Evolutionary conservation across 1,140 invertebrate genomes (phyloP).

Genomic region (Cherax destructor): DNA sequence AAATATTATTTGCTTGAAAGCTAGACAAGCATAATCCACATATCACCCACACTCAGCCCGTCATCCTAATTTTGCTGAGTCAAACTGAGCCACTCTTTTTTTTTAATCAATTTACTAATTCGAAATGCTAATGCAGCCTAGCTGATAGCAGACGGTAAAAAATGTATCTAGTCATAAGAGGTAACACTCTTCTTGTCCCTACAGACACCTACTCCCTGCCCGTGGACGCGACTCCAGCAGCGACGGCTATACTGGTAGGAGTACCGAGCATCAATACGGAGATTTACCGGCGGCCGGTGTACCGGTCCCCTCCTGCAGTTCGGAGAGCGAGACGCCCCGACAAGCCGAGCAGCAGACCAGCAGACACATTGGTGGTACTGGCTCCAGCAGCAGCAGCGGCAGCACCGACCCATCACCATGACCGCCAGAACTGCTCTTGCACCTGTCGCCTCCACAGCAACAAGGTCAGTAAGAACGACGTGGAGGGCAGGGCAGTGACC

Average conservation of each 20-base stretch:
- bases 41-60: no score
- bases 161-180: no score
- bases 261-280: slow-evolving; percentile 11
- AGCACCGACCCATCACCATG: slow-evolving; percentile 41
- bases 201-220: slow-evolving; percentile 61
- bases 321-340: slow-evolving; percentile 42
- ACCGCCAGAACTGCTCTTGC: slow-evolving; percentile 36
- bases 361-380: slow-evolving; percentile 1
- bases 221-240: slow-evolving; percentile 50
- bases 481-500: neutral
- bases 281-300: slow-evolving; percentile 52
- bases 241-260: neutral
- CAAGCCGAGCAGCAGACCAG: slow-evolving; percentile 32
- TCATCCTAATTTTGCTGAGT: no score
- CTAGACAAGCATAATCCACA: no score
- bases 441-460: slow-evolving; percentile 49
- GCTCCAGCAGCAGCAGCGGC: neutral
- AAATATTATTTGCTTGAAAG: no score
- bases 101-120: no score
- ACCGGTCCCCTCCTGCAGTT: slow-evolving; percentile 39
- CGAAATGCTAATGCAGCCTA: no score
- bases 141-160: no score
- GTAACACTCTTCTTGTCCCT: neutral
- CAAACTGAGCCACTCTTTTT: no score
- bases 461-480: neutral